Conservation (phyloP, 2,113 vertebrate genomes). For the Notiomystis cincta region DNA sequence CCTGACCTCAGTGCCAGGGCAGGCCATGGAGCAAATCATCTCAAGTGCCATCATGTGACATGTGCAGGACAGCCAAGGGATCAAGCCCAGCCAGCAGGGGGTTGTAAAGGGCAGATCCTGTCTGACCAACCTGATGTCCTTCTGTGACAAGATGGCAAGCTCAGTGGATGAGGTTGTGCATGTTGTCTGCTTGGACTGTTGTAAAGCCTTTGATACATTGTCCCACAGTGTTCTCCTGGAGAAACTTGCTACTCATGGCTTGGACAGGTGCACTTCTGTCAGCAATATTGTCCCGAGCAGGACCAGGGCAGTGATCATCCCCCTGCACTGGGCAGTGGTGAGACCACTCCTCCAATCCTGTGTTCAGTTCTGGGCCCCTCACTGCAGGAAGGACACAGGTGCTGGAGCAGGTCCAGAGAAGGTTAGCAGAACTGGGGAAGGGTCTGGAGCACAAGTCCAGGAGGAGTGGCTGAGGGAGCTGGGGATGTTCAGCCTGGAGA, state of each 20-base stretch:
- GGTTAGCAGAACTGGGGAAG: rapidly evolving
- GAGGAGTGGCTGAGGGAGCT: background rate
- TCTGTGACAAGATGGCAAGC: background rate
- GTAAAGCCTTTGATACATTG: background rate
- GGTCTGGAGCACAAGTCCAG: background rate
- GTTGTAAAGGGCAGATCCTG: background rate
- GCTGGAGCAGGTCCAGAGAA: background rate
- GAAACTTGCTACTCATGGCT: background rate
- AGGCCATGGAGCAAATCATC: background rate
- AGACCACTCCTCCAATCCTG: background rate
- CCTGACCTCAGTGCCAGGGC: background rate
- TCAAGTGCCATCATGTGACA: background rate
- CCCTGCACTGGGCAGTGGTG: rapidly evolving
- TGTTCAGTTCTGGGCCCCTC: background rate
- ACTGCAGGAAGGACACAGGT: background rate
- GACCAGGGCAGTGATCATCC: rapidly evolving
- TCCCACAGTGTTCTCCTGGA: background rate
- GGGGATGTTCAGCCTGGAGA: background rate
- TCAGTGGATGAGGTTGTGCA: background rate
- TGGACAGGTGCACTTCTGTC: background rate
- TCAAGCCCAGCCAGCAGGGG: background rate
- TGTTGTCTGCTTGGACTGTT: background rate
- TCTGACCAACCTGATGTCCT: background rate
- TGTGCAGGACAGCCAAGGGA: background rate
- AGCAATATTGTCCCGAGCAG: background rate